These are phyloP conservation scores for Puffinus mauretanicus DNA, from an alignment of 2,113 vertebrate species.

Conservation along the genomic window DNA sequence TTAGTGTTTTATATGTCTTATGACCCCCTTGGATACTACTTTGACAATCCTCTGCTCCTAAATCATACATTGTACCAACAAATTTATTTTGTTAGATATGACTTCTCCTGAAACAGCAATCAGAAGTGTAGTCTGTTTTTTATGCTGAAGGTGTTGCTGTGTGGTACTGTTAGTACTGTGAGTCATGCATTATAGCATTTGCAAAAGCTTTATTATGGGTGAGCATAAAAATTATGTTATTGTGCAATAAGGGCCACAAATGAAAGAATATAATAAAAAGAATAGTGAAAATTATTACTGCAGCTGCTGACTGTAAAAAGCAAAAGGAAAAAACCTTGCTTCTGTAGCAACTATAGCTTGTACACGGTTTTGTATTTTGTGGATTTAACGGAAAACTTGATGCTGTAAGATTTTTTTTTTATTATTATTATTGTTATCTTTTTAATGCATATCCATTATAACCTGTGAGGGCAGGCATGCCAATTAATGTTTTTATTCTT, in stretches of 20 bases:
- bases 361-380: not conserved
- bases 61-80: not conserved
- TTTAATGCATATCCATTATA: not conserved
- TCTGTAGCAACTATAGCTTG: not conserved
- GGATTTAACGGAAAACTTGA: not conserved
- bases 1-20: not conserved
- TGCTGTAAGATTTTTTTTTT: not conserved
- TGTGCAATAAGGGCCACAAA: not conserved
- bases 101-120: not conserved
- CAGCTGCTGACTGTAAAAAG: not conserved
- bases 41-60: not conserved
- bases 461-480: not conserved
- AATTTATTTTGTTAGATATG: not conserved
- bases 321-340: not conserved
- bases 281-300: not conserved
- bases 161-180: not conserved
- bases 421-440: not conserved
- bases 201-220: not conserved
- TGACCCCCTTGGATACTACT: not conserved
- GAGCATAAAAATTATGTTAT: not conserved
- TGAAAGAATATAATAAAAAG: not conserved
- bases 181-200: not conserved
- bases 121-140: not conserved
- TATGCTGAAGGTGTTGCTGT: not conserved
- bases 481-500: not conserved